Evolutionary conservation across 2,797 vertebrate species (phyloP).

Genomic region (Cuculus canorus): DNA sequence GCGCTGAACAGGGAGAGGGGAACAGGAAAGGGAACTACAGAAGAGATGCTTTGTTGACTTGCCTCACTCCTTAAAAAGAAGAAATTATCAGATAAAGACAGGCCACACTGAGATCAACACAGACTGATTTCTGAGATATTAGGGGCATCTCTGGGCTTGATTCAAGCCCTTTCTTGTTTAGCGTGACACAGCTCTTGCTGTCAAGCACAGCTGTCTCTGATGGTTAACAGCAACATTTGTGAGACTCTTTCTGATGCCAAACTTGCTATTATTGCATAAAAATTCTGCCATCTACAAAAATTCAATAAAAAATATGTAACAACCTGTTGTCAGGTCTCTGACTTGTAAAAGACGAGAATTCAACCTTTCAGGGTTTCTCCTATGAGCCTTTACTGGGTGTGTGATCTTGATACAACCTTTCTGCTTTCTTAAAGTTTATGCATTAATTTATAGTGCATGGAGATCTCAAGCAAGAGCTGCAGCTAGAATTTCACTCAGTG

Average conservation of each 20-base stretch:
- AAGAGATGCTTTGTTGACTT: slow-evolving; percentile 34
- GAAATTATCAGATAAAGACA: slow-evolving; percentile 11
- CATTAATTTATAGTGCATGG: not conserved
- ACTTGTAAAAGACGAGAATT: not conserved
- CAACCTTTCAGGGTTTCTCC: not conserved
- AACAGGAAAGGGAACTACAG: not conserved
- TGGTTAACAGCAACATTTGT: not conserved
- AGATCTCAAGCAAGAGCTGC: not conserved
- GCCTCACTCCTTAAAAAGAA: slow-evolving; percentile 1
- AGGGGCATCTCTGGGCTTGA: not conserved
- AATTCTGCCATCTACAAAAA: not conserved
- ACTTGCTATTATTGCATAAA: not conserved
- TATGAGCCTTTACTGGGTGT: not conserved
- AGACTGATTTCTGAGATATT: not conserved
- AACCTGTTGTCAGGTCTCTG: not conserved
- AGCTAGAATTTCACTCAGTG: not conserved
- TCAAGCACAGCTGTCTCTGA: not conserved
- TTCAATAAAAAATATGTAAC: not conserved
- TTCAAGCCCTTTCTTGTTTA: not conserved
- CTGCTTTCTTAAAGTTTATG: not conserved
- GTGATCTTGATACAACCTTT: not conserved
- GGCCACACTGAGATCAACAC: not conserved
- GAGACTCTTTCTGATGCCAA: not conserved
- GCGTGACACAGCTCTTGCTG: not conserved
- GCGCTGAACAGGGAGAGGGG: not conserved